Base-by-base conservation (phyloP, 2,797 vertebrate species). In the Cyprinodon diabolis region DNA sequence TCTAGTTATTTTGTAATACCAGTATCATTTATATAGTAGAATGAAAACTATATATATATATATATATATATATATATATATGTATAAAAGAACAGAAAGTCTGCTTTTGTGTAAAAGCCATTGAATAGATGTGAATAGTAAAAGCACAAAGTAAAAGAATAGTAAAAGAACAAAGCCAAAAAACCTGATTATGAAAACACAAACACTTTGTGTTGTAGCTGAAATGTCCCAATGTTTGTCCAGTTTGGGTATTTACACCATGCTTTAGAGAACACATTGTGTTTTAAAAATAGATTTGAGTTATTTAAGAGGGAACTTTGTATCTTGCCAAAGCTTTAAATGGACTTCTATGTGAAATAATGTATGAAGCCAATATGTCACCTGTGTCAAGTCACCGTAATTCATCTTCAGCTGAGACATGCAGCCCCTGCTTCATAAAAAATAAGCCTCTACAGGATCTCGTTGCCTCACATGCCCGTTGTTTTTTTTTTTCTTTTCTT, bases 291-390 rank as follows among this genome's bases (percentile, higher is more conserved):
- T 71, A 77, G 79, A 86, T 85, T 79, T 66, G 89, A 74, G 60
- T 79, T 69, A 57, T 71, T 80, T 87, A 71, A 83, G 68, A 74
- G 72, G 71, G 84, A 68, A 81, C 80, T 84, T 81, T 84, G 86
- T 87, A 82, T 88, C 80, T 82, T 60, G 81, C 49, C 84, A 85
- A 89, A 90, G 83, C 89, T 85, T 84, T 71, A 87, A 92, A 90
- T 89, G 74, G 89, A 92, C 88, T 89, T 86, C 91, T 91, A 88
- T 78, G 87, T 80, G 87, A 90, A 92, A 92, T 92, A 91, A 94
- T 92, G 89, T 88, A 92, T 91, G 91, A 92, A 86, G 92, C 89
- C 90, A 90, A 93, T 92, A 87, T 93, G 92, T 93, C 92, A 91
- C 77, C 82, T 82, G 86, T 91, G 91, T 94, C 91, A 91, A 82